Conservation (phyloP, 1,140 invertebrate genomes). For the Pogonomyrmex barbatus region DNA sequence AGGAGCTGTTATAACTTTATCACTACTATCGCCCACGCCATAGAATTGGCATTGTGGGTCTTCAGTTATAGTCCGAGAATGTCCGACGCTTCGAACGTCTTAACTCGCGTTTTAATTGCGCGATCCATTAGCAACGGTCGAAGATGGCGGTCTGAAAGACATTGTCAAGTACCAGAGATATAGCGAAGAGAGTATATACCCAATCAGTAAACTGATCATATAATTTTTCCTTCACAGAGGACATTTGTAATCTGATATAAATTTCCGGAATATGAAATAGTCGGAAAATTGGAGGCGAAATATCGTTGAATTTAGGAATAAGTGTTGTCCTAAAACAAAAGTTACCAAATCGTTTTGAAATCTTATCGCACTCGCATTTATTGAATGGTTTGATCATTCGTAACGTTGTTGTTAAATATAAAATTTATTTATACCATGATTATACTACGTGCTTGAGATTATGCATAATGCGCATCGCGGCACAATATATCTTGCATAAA, state of each 20-base stretch:
- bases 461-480: slow-evolving; percentile 31
- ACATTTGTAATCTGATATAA: slow-evolving; percentile 42
- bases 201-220: neutral
- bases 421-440: slow-evolving; percentile 25
- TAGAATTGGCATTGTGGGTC: slow-evolving; percentile 10
- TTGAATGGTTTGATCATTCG: slow-evolving; percentile 27
- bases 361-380: neutral
- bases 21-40: slow-evolving; percentile 17
- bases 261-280: neutral
- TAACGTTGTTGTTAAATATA: slow-evolving; percentile 21
- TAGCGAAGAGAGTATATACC: neutral
- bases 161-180: neutral
- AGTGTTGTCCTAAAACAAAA: slow-evolving; percentile 26
- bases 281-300: slow-evolving; percentile 12
- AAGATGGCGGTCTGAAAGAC: neutral
- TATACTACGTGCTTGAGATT: slow-evolving; percentile 30
- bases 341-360: slow-evolving; percentile 5
- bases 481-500: slow-evolving; percentile 46
- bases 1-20: slow-evolving; percentile 74
- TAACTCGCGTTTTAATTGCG: slow-evolving; percentile 33
- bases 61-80: slow-evolving; percentile 34
- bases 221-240: neutral
- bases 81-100: neutral
- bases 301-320: neutral
- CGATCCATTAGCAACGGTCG: neutral